A percentile compares a stretch with the other conserved stretches of the same genome.
These are phyloP conservation scores for Hemiscyllium ocellatum DNA, from an alignment of 2,113 vertebrate genomes.

Conservation along the genomic window DNA sequence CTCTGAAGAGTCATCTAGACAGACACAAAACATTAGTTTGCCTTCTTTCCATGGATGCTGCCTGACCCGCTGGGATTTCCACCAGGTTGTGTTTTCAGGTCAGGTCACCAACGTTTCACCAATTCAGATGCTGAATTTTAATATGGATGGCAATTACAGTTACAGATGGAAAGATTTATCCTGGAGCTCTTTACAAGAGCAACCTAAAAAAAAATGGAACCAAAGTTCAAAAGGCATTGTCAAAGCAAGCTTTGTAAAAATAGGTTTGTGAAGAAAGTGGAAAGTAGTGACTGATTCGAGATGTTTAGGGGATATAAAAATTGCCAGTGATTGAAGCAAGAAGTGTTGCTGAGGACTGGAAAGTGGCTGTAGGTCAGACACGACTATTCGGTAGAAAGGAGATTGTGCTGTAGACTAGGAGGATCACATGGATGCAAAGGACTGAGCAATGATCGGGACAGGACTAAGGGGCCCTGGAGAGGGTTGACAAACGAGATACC, in stretches of 20 bases:
- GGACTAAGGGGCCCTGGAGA: no score
- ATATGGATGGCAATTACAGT: not conserved
- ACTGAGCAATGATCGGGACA: no score
- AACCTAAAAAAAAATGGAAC: not conserved
- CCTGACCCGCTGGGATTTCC: no score
- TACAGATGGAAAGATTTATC: not conserved
- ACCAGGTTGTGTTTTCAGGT: no score
- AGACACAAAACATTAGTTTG: no score
- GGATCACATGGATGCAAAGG: no score
- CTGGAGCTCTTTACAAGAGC: not conserved
- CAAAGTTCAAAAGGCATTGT: not conserved
- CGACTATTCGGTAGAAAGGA: not conserved
- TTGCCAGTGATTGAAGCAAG: not conserved
- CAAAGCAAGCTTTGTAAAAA: not conserved
- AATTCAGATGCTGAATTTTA: not conserved
- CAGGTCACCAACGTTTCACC: not conserved
- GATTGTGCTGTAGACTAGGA: not conserved
- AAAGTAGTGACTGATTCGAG: not conserved
- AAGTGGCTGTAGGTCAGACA: not conserved
- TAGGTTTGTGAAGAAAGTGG: not conserved
- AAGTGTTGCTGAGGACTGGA: not conserved
- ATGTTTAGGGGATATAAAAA: not conserved
- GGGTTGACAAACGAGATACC: no score
- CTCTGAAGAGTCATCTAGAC: no score
- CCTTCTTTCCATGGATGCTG: no score